phyloP scores from a whole-genome alignment of 2,888 invertebrate genomes.

The Cheilosia scutellata region DNA sequence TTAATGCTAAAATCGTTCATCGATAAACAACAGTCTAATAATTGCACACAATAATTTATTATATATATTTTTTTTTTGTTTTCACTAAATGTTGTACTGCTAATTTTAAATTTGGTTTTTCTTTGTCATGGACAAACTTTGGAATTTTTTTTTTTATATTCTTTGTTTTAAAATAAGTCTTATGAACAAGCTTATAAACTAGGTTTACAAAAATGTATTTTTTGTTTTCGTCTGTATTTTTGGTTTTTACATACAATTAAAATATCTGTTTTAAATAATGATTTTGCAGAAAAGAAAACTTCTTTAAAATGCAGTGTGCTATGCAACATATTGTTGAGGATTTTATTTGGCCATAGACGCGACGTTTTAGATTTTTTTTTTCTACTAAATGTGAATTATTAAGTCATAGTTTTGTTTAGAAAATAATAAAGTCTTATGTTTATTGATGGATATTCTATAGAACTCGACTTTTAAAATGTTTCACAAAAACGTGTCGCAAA shows the following conservation, averaged over 20 bases:
- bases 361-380: not conserved
- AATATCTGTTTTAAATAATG: conserved; percentile 35
- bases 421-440: too few species aligned
- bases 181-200: conserved; percentile 73
- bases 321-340: not conserved
- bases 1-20: conserved; percentile 26
- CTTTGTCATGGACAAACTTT: conserved; percentile 32
- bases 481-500: too few species aligned
- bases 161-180: conserved; percentile 68
- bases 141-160: conserved; percentile 15
- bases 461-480: too few species aligned
- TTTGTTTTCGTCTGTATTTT: not conserved
- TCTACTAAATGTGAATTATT: not conserved
- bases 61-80: conserved; percentile 7
- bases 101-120: conserved; percentile 21
- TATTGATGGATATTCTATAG: too few species aligned
- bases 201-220: conserved; percentile 58
- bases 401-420: too few species aligned
- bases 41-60: conserved; percentile 61
- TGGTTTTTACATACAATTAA: conserved; percentile 43
- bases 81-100: conserved; percentile 7
- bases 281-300: conserved; percentile 28
- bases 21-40: conserved; percentile 68
- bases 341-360: conserved; percentile 31
- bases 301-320: conserved; percentile 27